These are phyloP conservation scores for Tamandua tetradactyla DNA, from an alignment of 2,797 vertebrate species.

Conservation along the genomic window DNA sequence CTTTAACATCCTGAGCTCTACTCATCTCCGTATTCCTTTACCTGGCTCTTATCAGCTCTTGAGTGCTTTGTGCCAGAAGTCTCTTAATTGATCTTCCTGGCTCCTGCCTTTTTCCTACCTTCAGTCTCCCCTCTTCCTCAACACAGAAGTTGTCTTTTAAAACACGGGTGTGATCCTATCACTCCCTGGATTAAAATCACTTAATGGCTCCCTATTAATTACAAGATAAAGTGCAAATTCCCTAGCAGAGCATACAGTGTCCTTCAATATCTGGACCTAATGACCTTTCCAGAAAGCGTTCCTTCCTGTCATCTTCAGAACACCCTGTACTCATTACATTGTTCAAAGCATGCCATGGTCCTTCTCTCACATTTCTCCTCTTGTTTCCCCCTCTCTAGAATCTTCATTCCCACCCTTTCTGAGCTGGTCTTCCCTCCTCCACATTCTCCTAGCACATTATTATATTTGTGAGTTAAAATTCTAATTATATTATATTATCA, in stretches of 20 bases:
- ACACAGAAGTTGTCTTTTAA: conserved; percentile 29
- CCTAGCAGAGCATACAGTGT: conserved; percentile 27
- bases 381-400: background rate
- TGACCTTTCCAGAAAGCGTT: conserved; percentile 32
- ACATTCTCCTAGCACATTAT: background rate
- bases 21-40: background rate
- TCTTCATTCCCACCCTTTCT: fast-evolving
- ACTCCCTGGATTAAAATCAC: conserved; percentile 62
- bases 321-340: background rate
- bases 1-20: background rate
- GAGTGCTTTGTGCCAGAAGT: background rate
- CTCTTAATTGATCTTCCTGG: conserved; percentile 48
- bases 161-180: conserved; percentile 51
- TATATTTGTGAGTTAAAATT: background rate
- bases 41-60: background rate
- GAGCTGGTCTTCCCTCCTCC: background rate
- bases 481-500: background rate
- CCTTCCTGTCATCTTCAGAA: background rate
- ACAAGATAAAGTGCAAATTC: conserved; percentile 68
- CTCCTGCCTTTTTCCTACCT: background rate
- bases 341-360: background rate
- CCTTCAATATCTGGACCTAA: conserved; percentile 39
- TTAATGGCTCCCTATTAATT: conserved; percentile 68
- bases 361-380: background rate
- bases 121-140: background rate